Base-by-base conservation (phyloP, 2,797 vertebrate genomes). In the Neosilurus hyrtlii region DNA sequence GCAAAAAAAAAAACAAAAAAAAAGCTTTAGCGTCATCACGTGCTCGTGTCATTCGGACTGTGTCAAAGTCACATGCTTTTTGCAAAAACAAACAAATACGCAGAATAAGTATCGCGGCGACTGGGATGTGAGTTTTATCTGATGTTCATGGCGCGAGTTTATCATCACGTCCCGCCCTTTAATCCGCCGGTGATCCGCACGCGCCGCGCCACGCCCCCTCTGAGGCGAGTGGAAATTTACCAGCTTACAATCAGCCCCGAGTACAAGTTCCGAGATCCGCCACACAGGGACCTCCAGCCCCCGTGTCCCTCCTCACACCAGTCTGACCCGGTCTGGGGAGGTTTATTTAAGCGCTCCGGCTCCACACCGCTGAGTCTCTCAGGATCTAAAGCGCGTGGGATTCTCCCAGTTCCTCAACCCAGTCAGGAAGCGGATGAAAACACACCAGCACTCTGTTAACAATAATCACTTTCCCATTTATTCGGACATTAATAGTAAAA, bases 181-280 rank as follows among this genome's bases (percentile, higher is more conserved):
- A 63, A 80, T 67, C 81, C 57, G 54, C 71, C 73, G n/a, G 76
- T 81, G 85, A 85, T 70, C 85, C 90, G 90, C 92, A 89, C 92
- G 92, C 83, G 91, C 14, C 61, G 62, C 57, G 92, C 95, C 95
- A 95, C 95, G 90, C 94, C 95, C 83, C 95, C 95, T 94, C 93
- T 92, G 90, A 91, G 93, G 94, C 94, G 93, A 94, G 94, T 95
- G 94, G 95, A 95, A 95, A 95, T 95, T 94, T 95, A 95, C 95
- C 94, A 95, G 95, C 93, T 93, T 93, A 93, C 91, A 90, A 93
- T 92, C 92, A 93, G 81, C 85, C 77, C 30, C 30, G 30, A 30
- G 30, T 30, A 30, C 30, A 30, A 30, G 30, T 30, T 30, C 30
- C 30, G 30, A 30, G 30, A 30, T 30, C 30, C 30, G 30, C 30